Conservation (phyloP, 2,888 invertebrate species). For the Eupithecia exiguata region DNA sequence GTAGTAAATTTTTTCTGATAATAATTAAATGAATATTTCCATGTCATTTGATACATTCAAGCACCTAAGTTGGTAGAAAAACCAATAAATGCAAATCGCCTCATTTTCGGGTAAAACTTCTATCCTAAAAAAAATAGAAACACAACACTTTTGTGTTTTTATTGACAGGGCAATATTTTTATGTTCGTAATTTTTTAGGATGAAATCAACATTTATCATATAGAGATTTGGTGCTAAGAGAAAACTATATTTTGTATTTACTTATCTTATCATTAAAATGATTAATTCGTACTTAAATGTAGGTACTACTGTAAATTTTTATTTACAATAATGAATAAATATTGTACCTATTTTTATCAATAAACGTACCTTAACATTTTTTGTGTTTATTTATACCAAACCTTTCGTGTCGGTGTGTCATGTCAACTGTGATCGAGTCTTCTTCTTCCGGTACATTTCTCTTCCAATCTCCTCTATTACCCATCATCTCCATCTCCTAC, state of each 20-base stretch:
- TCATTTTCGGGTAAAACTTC: too few relatives aligned
- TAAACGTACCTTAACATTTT: conserved; percentile 71
- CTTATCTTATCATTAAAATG: neutral
- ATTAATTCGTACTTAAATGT: conserved; percentile 46
- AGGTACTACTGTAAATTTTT: conserved; percentile 56
- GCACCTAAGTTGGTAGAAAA: neutral
- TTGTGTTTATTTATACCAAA: conserved; percentile 41
- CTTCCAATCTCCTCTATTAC: too few relatives aligned
- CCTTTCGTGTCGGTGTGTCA: neutral
- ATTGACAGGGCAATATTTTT: neutral
- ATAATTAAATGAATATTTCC: conserved; percentile 13
- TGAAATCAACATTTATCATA: neutral
- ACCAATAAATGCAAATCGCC: neutral
- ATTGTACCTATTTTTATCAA: conserved; percentile 46
- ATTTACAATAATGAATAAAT: conserved; percentile 62
- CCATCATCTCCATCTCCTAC: too few relatives aligned
- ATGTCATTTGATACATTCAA: neutral
- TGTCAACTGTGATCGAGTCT: neutral
- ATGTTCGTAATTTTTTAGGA: neutral
- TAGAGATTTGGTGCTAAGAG: conserved; percentile 65
- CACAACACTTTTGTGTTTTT: too few relatives aligned
- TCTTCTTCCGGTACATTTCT: too few relatives aligned
- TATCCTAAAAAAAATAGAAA: too few relatives aligned
- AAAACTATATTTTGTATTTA: conserved; percentile 54
- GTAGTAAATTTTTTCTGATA: conserved; percentile 50